Conservation (phyloP, 2,797 vertebrate genomes). For the Tenualosa thibaudeaui region DNA sequence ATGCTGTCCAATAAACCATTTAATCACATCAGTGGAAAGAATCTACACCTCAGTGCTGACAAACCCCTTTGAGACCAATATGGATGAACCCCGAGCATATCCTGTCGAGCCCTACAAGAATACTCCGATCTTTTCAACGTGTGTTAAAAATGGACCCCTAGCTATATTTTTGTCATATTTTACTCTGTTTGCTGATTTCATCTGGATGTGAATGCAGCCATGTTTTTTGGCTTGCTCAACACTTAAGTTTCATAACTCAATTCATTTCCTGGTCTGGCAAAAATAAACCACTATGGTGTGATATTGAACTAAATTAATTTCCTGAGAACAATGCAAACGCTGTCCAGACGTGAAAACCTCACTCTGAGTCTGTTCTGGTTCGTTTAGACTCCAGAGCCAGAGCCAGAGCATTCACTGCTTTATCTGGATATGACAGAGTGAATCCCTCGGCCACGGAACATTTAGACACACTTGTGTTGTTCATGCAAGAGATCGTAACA, state of each 20-base stretch:
- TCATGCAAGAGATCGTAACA: neutral
- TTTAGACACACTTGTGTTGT: neutral
- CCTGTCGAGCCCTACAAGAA: constrained; percentile 18
- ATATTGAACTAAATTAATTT: constrained; percentile 12
- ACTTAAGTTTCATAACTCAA: neutral
- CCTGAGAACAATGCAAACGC: neutral
- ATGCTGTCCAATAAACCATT: constrained; percentile 46
- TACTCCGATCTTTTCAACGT: neutral
- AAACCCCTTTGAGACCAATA: constrained; percentile 23
- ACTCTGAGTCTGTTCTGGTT: neutral
- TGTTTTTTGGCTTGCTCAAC: neutral
- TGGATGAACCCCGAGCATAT: constrained; percentile 18
- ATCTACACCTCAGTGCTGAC: constrained; percentile 32
- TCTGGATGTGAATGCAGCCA: neutral
- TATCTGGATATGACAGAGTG: neutral
- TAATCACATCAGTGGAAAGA: constrained; percentile 46
- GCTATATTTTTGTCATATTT: neutral
- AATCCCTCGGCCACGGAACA: neutral
- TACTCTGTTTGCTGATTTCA: neutral
- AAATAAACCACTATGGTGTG: neutral
- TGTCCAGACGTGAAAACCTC: neutral
- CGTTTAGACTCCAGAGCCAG: no score
- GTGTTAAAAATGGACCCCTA: neutral
- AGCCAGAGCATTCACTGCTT: neutral
- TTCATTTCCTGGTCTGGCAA: neutral